A percentile compares a stretch with the other conserved stretches of the same genome.
Conservation (phyloP, 2,113 vertebrate genomes). For the Rhinolophus sinicus region DNA sequence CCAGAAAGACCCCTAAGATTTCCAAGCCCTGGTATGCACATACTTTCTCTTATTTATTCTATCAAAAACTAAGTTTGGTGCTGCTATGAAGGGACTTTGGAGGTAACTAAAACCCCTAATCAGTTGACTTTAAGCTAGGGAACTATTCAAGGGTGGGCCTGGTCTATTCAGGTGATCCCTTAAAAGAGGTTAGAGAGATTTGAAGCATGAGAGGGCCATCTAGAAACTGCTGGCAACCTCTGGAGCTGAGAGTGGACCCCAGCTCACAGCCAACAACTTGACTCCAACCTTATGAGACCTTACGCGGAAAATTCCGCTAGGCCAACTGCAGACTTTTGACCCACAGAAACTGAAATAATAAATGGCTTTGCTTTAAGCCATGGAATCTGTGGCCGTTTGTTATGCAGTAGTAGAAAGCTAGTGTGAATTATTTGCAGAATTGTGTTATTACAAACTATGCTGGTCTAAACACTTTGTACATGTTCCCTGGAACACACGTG, state of each 20-base stretch:
- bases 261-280: not conserved
- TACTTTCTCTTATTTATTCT: not conserved
- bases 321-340: not conserved
- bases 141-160: not conserved
- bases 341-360: not conserved
- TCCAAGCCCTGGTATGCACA: not conserved
- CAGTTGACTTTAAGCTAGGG: not conserved
- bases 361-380: not conserved
- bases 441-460: not conserved
- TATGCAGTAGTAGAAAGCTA: not conserved
- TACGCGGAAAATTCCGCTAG: not conserved
- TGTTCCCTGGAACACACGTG: not conserved
- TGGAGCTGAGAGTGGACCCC: not conserved
- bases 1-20: not conserved
- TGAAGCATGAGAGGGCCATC: not conserved
- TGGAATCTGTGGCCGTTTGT: not conserved
- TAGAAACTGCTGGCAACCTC: not conserved
- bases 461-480: not conserved
- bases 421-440: not conserved
- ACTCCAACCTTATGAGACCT: not conserved
- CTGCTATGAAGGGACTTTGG: not conserved
- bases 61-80: not conserved
- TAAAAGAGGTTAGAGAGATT: not conserved
- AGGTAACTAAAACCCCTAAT: not conserved
- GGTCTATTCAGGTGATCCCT: not conserved